Conservation (phyloP, 2,797 vertebrate species). For the Acanthurus leucopareius region DNA sequence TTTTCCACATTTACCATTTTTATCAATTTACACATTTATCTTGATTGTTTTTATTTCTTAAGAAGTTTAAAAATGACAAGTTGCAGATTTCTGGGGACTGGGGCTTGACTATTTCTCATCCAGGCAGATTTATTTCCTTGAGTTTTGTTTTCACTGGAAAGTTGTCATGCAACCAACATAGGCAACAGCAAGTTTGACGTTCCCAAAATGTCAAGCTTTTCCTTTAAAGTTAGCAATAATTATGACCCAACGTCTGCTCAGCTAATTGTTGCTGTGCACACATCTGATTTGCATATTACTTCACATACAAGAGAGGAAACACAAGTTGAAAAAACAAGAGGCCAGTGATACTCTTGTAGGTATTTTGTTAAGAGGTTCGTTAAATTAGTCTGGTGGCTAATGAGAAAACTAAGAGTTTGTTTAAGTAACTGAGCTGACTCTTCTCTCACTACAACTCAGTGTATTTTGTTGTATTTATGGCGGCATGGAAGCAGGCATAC, state of each 20-base stretch:
- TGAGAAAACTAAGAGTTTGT: conserved; percentile 27
- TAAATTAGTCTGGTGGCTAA: conserved; percentile 33
- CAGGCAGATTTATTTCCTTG: neutral
- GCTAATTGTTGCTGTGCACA: neutral
- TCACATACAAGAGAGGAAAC: neutral
- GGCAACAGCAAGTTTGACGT: neutral
- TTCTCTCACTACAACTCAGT: conserved; percentile 9
- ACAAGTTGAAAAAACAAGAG: neutral
- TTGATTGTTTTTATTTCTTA: neutral
- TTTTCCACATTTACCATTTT: no score
- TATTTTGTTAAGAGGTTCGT: neutral
- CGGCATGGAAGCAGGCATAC: neutral
- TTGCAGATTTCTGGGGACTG: no score
- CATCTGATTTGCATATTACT: neutral
- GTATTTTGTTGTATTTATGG: neutral
- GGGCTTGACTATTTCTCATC: neutral
- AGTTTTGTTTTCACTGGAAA: neutral
- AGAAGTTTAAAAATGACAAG: no score
- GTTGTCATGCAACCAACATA: neutral
- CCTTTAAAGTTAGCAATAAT: neutral
- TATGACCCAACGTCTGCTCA: neutral
- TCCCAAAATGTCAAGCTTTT: neutral
- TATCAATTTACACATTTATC: neutral
- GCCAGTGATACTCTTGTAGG: neutral
- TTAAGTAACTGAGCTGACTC: conserved; percentile 32